phyloP scores from a whole-genome alignment of 2,888 invertebrate genomes.

The Dryobota labecula region DNA sequence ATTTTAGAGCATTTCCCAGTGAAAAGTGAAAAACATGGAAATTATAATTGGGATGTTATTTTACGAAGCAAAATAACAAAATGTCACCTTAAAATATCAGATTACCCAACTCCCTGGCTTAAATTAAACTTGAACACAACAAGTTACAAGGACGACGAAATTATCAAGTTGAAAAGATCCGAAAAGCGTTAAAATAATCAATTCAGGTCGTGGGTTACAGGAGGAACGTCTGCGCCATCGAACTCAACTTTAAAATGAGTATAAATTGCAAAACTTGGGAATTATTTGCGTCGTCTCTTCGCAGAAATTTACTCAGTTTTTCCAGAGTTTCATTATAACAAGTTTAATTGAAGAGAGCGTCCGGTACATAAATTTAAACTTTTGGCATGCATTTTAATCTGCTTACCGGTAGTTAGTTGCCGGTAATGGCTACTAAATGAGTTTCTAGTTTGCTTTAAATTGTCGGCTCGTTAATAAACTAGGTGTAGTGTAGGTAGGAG shows the following conservation, averaged over 20 bases:
- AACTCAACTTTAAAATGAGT: constrained; percentile 82
- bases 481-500: constrained; percentile 52
- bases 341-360: constrained; percentile 89
- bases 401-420: constrained; percentile 83
- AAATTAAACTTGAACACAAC: constrained; percentile 62
- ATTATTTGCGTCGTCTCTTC: constrained; percentile 84
- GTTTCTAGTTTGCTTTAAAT: constrained; percentile 78
- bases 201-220: constrained; percentile 71
- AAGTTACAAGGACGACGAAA: constrained; percentile 59
- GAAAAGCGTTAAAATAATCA: constrained; percentile 76
- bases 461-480: constrained; percentile 75
- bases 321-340: constrained; percentile 87
- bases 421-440: constrained; percentile 83
- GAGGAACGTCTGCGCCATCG: constrained; percentile 80
- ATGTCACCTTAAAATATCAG: constrained; percentile 48
- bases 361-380: constrained; percentile 88
- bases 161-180: constrained; percentile 68
- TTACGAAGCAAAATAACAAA: constrained; percentile 36
- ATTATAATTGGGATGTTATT: constrained; percentile 32
- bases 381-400: constrained; percentile 88
- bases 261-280: constrained; percentile 87
- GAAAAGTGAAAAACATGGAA: constrained; percentile 6
- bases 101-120: constrained; percentile 46
- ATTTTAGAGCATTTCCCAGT: background rate
- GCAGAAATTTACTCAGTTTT: constrained; percentile 84